Base-by-base conservation (phyloP, 2,797 vertebrate species). In the Chaetophractus vellerosus region DNA sequence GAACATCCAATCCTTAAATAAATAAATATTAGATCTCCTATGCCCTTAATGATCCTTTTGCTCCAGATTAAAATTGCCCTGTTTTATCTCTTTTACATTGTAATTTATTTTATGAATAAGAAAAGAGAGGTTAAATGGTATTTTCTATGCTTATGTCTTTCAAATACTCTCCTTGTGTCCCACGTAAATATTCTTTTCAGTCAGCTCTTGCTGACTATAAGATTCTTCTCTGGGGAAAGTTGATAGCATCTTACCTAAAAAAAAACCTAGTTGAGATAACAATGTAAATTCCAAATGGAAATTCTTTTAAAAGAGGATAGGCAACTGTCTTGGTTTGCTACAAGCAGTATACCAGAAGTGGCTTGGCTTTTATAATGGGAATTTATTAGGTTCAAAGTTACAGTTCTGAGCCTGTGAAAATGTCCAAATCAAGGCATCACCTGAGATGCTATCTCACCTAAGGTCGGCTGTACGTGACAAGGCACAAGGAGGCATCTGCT, bases 101-200 rank as follows among this genome's bases (percentile, higher is more conserved):
- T 84, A 28, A 69, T 57, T 55, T 84, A 64, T 23, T 86, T 94
- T 69, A 45, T 74, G 57, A 64, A 66, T 72, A n/a, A 55, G 28
- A 9, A 26, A 45, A 66, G 7, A 64, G 57, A 15, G 38, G 6
- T 57, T 90, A 79, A 10, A 33, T 78, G 21, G 9, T 84, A 71
- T 74, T 64, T 94, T 74, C 11, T 33, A 26, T 50, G 31, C 26
- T 6, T 63, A 26, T 26, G 16, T 74, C 78, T 52, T 91, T 63
- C 75, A 31, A 33, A 80, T 64, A 64, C 45, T 78, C 38, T 23
- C 45, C 63, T 89, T 72, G 48, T 64, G 50, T 72, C 31, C 57
- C 61, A n/a, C 10, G 2, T 48, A 12, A 45, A 57, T 90, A 79
- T 82, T 57, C 31, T 52, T 63, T 72, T 79, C 21, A 38, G 45